Evolutionary conservation across 2,888 invertebrate species (phyloP).

Genomic region (Crematogaster levior): DNA sequence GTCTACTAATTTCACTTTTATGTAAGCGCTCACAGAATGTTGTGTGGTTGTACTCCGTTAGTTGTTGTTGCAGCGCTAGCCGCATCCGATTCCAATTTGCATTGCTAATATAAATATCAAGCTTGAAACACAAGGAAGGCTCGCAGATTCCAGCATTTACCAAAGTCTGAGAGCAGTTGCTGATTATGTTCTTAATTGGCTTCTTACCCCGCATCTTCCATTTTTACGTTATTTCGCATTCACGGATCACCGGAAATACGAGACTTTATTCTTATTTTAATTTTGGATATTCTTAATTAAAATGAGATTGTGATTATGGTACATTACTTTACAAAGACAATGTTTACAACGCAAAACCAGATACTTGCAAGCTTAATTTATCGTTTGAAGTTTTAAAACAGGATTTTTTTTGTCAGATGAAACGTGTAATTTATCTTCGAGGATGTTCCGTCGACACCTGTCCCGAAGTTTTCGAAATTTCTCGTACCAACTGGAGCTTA

Average conservation of each 20-base stretch:
- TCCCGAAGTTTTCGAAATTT: conserved; percentile 49
- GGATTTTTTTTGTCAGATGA: conserved; percentile 20
- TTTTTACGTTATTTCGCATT: not conserved
- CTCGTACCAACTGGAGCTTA: conserved; percentile 46
- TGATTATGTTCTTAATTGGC: conserved; percentile 40
- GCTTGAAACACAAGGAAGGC: conserved; percentile 29
- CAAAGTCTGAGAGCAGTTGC: conserved; percentile 29
- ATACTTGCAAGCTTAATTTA: conserved; percentile 26
- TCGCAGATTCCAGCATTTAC: conserved; percentile 31
- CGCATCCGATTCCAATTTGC: conserved; percentile 38
- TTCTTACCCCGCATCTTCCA: conserved; percentile 1
- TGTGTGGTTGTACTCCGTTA: not conserved
- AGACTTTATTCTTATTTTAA: not conserved
- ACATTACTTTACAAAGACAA: not conserved
- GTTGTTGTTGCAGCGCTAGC: conserved; percentile 40
- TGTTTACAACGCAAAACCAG: conserved; percentile 13
- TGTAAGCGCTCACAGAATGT: conserved; percentile 31
- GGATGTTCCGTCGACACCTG: conserved; percentile 48
- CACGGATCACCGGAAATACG: not conserved
- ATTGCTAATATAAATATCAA: conserved; percentile 55
- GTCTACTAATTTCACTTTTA: conserved; percentile 38
- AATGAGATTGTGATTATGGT: conserved; percentile 6
- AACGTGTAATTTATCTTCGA: conserved; percentile 44
- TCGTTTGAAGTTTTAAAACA: conserved; percentile 35
- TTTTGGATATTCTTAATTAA: not conserved